Conservation (phyloP, 2,888 invertebrate genomes). For the Seira sanloemensis region DNA sequence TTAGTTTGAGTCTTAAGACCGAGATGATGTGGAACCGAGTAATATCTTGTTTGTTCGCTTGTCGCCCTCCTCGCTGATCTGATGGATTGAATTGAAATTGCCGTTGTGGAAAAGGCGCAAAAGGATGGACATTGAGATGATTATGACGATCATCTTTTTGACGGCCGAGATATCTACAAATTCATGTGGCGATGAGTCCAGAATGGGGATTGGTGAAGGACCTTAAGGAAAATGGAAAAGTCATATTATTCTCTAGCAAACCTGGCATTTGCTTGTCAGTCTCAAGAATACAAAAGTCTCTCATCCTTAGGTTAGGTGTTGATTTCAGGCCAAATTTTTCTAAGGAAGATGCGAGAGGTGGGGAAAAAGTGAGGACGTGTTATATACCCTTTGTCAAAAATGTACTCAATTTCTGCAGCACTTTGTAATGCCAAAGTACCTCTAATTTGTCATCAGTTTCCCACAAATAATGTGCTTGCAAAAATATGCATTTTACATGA, state of each 20-base stretch:
- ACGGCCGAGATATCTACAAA: not conserved
- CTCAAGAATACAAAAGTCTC: constrained; percentile 12
- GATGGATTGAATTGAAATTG: constrained; percentile 64
- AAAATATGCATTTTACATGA: not conserved
- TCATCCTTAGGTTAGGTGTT: constrained; percentile 41
- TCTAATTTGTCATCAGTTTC: not conserved
- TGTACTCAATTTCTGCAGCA: too few relatives aligned
- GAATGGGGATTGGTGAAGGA: constrained; percentile 18
- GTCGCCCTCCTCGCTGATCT: constrained; percentile 46
- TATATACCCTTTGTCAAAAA: not conserved
- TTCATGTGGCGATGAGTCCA: not conserved
- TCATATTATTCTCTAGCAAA: constrained; percentile 21
- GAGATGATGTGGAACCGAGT: constrained; percentile 6
- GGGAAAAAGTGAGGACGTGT: not conserved
- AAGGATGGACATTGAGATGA: constrained; percentile 43
- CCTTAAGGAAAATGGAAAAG: constrained; percentile 42
- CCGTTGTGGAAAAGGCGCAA: constrained; percentile 36
- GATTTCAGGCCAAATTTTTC: constrained; percentile 38
- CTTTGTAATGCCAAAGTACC: too few relatives aligned
- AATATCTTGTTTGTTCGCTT: constrained; percentile 63
- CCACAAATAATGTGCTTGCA: not conserved
- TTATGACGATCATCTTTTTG: constrained; percentile 21
- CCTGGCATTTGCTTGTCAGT: constrained; percentile 57
- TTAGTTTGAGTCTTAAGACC: constrained; percentile 34
- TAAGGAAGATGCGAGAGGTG: not conserved